Evolutionary conservation across 1,140 invertebrate genomes (phyloP).

Genomic region (Stratiolaelaps scimitus): DNA sequence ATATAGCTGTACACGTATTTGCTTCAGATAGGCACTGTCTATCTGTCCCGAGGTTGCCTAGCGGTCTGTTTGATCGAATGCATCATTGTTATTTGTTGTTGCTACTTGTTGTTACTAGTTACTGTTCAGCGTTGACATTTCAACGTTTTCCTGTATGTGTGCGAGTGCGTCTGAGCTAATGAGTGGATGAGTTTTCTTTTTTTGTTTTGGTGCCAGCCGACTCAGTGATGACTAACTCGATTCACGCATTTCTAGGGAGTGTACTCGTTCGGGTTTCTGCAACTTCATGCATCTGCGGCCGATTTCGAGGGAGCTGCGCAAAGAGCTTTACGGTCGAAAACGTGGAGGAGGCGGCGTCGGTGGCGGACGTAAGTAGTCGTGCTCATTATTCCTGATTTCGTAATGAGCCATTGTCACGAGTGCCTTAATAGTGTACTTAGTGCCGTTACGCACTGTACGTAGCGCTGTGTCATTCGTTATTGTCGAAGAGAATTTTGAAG

Average conservation of each 20-base stretch:
- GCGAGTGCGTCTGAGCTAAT: not conserved
- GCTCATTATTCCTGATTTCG: not conserved
- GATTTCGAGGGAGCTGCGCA: slow-evolving; percentile 77
- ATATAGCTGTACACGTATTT: no score
- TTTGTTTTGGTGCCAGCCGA: no score
- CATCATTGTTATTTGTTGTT: slow-evolving; percentile 9
- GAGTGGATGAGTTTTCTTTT: not conserved
- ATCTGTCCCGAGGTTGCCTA: no score
- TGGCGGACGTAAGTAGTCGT: slow-evolving; percentile 11
- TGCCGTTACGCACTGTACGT: no score
- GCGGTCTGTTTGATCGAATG: no score
- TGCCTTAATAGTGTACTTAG: no score
- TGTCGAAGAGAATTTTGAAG: no score
- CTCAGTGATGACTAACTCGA: no score
- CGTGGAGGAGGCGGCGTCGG: slow-evolving; percentile 33
- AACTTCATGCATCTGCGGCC: slow-evolving; percentile 99
- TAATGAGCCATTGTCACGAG: no score
- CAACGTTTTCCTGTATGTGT: not conserved
- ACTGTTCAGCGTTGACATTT: not conserved
- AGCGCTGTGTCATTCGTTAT: no score
- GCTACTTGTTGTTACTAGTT: not conserved
- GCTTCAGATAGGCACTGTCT: no score
- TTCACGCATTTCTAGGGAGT: slow-evolving; percentile 53
- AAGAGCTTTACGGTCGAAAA: slow-evolving; percentile 57
- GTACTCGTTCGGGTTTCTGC: slow-evolving; percentile 93